Evolutionary conservation across 1,140 invertebrate species (phyloP).

Genomic region (Scaptomyza pallida): DNA sequence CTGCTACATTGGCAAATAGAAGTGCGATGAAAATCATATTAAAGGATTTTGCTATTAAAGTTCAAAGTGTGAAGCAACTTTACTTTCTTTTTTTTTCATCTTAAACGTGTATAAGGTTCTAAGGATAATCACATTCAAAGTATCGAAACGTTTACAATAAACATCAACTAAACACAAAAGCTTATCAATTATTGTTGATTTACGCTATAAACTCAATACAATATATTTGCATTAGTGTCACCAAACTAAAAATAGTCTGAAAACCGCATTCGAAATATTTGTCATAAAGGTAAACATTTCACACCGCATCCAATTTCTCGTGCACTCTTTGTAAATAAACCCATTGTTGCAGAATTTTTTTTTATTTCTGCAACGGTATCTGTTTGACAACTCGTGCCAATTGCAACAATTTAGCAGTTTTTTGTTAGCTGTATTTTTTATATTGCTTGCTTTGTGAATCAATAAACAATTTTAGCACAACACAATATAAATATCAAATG

Average conservation of each 20-base stretch:
- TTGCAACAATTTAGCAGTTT: conserved; percentile 34
- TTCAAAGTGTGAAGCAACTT: too few species aligned
- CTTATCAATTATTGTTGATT: neutral
- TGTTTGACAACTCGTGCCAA: conserved; percentile 28
- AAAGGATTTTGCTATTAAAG: neutral
- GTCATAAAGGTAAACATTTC: conserved; percentile 33
- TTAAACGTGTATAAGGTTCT: too few species aligned
- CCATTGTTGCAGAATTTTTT: conserved; percentile 6
- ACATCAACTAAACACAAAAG: neutral
- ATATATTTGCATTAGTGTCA: neutral
- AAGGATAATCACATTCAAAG: too few species aligned
- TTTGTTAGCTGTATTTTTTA: conserved; percentile 6
- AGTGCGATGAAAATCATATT: neutral
- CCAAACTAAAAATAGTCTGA: neutral
- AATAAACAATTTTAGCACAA: conserved; percentile 55
- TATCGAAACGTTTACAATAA: neutral
- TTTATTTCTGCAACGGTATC: neutral
- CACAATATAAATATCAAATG: conserved; percentile 70
- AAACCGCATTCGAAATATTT: conserved; percentile 32
- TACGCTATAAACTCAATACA: neutral
- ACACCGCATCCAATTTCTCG: neutral
- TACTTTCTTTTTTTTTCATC: too few species aligned
- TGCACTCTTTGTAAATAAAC: neutral
- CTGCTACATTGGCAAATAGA: neutral
- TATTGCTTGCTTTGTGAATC: conserved; percentile 49